Percentiles rank a stretch among this genome's conserved stretches.
These are phyloP conservation scores for Melipona bicolor DNA, from an alignment of 2,888 invertebrate genomes.

Conservation along the genomic window DNA sequence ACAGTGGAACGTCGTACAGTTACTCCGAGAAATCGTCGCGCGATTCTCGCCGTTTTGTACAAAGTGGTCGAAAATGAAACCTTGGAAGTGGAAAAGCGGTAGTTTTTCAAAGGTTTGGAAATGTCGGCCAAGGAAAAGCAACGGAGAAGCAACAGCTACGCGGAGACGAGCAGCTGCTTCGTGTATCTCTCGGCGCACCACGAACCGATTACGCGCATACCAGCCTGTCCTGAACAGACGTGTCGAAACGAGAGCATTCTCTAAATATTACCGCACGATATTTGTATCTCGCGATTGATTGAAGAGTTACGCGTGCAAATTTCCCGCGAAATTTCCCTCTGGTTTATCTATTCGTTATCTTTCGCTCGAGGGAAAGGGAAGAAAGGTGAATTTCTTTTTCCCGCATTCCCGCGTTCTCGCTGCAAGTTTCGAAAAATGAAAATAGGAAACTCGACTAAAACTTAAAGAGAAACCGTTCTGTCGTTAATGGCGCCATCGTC, in stretches of 20 bases:
- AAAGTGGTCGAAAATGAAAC: neutral
- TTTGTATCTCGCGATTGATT: constrained; percentile 63
- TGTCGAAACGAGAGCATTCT: constrained; percentile 70
- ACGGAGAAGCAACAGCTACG: constrained; percentile 59
- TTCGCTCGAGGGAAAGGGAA: neutral
- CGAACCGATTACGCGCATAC: constrained; percentile 51
- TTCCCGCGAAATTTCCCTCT: constrained; percentile 39
- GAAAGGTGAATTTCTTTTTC: neutral
- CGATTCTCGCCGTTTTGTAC: constrained; percentile 1
- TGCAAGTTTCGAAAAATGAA: too few species aligned
- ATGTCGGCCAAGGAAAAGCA: constrained; percentile 49
- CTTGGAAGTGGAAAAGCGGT: neutral
- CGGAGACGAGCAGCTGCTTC: constrained; percentile 73
- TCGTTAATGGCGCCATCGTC: neutral
- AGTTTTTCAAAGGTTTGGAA: constrained; percentile 19
- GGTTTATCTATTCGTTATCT: constrained; percentile 35
- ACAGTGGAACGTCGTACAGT: neutral
- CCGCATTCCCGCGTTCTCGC: neutral
- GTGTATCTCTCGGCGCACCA: constrained; percentile 77
- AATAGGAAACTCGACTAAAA: too few species aligned
- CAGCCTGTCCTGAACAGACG: constrained; percentile 56
- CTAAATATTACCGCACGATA: constrained; percentile 78
- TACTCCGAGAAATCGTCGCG: neutral
- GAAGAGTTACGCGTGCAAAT: too few species aligned
- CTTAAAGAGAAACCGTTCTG: too few species aligned